Base-by-base conservation (phyloP, 2,888 invertebrate species). In the Tenthredo notha region DNA sequence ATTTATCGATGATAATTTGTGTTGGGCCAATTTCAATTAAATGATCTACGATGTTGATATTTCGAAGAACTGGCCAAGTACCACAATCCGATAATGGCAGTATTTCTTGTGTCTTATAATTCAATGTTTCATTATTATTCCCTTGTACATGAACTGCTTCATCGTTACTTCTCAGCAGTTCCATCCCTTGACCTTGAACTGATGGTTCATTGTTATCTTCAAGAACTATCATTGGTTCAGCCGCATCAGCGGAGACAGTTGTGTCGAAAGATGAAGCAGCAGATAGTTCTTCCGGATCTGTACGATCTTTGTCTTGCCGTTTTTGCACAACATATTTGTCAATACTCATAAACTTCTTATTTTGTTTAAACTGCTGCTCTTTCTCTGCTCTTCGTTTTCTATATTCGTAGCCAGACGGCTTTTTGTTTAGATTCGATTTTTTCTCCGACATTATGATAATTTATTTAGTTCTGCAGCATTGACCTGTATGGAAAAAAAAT, bases 31-130 rank as follows among this genome's bases (percentile, higher is more conserved):
- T 18, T 50, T 50, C 50, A 50, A 50, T n/a, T 50, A 50, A 18
- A 50, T n/a, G 50, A 50, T 50, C 50, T 50, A 50, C 50, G 50
- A 50, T n/a, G 18, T 50, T 50, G 50, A 50, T 50, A n/a, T 50
- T 50, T n/a, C 50, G 18, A 18, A 50, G 50, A 50, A n/a, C 50
- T 50, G 50, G 50, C 50, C 50, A 50, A 50, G 50, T 50, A 50
- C 50, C 50, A 50, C 50, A 50, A 50, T 50, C 50, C 50, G n/a
- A 50, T 18, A n/a, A 50, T 50, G 5, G 5, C 50, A 50, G 5
- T 50, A 18, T 50, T 50, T 50, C 18, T 50, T 50, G 50, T 50
- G 50, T n/a, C n/a, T 50, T 50, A 50, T 50, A 82, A 85, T 70
- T 5, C 18, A 50, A 50, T 6, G 50, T n/a, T 50, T 50, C 6